Evolutionary conservation across 2,797 vertebrate species (phyloP), one percentile per base, ranked within the genome.

Genomic region (Petrocephalus sullivani): DNA sequence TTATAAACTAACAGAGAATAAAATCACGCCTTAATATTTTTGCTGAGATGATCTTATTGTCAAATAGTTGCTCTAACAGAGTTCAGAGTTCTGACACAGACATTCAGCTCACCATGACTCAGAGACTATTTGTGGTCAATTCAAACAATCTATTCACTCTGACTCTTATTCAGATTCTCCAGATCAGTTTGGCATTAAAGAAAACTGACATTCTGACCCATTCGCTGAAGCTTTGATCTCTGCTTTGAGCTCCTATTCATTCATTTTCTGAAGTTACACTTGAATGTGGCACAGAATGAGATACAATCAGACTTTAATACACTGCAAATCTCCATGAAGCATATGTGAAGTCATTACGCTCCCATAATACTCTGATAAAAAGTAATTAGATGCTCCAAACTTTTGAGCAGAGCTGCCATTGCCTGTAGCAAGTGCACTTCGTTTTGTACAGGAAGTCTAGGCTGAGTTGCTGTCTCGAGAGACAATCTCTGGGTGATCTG

Each of bases 381-480:
- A n/a, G 71, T 41, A 78, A 78, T 78, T 78, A 78, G 71, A 49
- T 78, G 71, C 71, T 78, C 71, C 71, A 46, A 78, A 78, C 71
- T 49, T 78, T 78, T 78, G 7, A 78, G 37, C 71, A 46, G 71
- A 78, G 71, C 41, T 78, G 71, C 71, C 2, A 46, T n/a, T 78
- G 71, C 71, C 71, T 78, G 37, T 78, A 78, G 71, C 37, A 46
- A 46, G 37, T 78, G 71, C 71, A 78, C 5, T 78, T 78, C 8
- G 37, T 78, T 14, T 78, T 19, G 16, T 33, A 78, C 28, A 16
- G 37, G 33, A 46, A 41, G 37, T 78, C 41, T 46, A 54, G 16
- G 4, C 16, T 46, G 71, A 46, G 71, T 46, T 46, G 5, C 71
- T 78, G 71, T 78, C 71, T 78, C 37, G 1, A 46, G 33, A 78